These are phyloP conservation scores for Drosophila paranaensis DNA, from an alignment of 2,888 invertebrate species.

Conservation along the genomic window DNA sequence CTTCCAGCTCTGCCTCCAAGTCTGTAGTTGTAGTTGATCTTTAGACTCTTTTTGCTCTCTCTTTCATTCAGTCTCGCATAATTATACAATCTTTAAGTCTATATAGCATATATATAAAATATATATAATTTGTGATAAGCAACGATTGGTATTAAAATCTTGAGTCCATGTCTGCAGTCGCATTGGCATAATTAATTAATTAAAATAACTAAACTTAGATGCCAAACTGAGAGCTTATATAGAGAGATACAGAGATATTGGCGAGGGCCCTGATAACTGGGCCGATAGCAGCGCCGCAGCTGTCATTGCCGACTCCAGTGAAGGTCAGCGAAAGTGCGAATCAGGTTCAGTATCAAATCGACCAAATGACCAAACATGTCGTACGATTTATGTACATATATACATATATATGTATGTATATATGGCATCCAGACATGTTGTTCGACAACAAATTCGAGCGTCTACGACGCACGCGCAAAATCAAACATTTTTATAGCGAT, in stretches of 20 bases:
- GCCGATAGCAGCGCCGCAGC: slow-evolving; percentile 19
- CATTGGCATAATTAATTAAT: slow-evolving; percentile 30
- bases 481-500: neutral
- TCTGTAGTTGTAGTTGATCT: too few relatives aligned
- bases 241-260: neutral
- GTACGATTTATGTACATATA: slow-evolving; percentile 32
- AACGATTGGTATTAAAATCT: neutral
- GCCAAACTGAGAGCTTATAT: neutral
- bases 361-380: slow-evolving; percentile 34
- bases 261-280: slow-evolving; percentile 26
- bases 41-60: neutral
- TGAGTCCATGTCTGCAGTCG: neutral
- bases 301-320: slow-evolving; percentile 15
- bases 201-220: slow-evolving; percentile 14
- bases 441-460: slow-evolving; percentile 38
- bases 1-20: too few relatives aligned
- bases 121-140: slow-evolving; percentile 16
- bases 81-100: neutral
- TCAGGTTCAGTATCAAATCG: slow-evolving; percentile 20
- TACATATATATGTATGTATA: slow-evolving; percentile 4
- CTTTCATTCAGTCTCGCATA: neutral
- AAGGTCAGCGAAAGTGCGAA: slow-evolving; percentile 36
- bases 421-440: slow-evolving; percentile 32
- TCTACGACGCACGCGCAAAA: slow-evolving; percentile 24
- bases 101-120: neutral